These are phyloP conservation scores for Erethizon dorsatum DNA, from an alignment of 2,797 vertebrate species.

Conservation along the genomic window DNA sequence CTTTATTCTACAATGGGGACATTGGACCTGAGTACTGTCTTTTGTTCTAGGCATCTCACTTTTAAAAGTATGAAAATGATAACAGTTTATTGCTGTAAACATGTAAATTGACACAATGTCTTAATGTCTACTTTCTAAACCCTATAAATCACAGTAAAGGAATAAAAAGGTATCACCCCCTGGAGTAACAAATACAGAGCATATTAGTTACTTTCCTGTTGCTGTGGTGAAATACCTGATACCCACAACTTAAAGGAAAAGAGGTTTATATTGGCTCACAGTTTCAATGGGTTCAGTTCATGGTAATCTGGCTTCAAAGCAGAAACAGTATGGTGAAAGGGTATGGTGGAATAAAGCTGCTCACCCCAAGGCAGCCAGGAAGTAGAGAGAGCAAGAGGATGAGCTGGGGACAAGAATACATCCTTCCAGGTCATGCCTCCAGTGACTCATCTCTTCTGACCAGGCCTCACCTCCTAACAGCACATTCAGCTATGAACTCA, in stretches of 20 bases:
- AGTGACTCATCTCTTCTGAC: background rate
- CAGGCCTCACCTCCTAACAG: background rate
- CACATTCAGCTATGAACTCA: background rate
- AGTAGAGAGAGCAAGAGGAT: background rate
- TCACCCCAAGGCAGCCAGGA: background rate
- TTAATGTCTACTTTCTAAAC: constrained; percentile 44
- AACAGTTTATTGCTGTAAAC: background rate
- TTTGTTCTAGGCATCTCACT: background rate
- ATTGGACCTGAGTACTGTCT: background rate
- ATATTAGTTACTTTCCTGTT: background rate
- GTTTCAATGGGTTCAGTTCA: background rate
- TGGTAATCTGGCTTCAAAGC: background rate
- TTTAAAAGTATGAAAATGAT: background rate
- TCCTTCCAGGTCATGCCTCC: background rate
- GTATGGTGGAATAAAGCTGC: background rate
- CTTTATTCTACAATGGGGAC: background rate
- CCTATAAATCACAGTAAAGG: constrained; percentile 2
- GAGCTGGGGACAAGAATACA: background rate
- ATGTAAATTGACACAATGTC: background rate
- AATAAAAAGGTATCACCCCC: background rate
- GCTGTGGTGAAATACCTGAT: background rate
- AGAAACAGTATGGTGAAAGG: background rate
- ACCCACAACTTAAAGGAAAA: background rate
- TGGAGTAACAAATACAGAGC: background rate
- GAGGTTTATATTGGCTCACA: background rate